These are phyloP conservation scores for Premnoplex brunnescens DNA, from an alignment of 2,797 vertebrate genomes.

Conservation along the genomic window DNA sequence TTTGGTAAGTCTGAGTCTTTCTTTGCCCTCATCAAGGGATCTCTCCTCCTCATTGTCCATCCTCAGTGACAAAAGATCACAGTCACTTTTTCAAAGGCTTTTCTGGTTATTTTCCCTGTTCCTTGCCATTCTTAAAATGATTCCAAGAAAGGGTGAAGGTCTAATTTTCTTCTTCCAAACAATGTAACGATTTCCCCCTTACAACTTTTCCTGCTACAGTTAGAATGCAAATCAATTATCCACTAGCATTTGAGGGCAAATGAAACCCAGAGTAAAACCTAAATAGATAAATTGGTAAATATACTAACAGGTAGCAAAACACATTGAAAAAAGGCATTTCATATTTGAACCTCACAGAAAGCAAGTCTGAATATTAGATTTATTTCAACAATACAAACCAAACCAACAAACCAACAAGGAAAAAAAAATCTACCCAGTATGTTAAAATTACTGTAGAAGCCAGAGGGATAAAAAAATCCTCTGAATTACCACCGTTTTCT, in stretches of 20 bases:
- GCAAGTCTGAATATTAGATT: background rate
- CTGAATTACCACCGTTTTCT: background rate
- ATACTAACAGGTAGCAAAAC: background rate
- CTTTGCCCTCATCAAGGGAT: background rate
- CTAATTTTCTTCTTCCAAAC: background rate
- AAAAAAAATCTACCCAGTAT: background rate
- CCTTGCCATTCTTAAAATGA: background rate
- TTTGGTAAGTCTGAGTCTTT: background rate
- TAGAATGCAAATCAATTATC: background rate
- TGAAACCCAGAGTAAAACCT: background rate
- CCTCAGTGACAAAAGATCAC: background rate
- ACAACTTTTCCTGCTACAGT: background rate
- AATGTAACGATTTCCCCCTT: background rate
- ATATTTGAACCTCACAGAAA: background rate
- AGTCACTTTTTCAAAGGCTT: background rate
- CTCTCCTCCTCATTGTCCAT: background rate
- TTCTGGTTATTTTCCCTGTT: background rate
- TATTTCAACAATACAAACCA: background rate
- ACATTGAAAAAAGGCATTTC: background rate
- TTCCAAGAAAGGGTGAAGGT: background rate
- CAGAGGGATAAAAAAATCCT: background rate
- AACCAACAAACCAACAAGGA: too few relatives aligned
- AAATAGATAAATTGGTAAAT: background rate
- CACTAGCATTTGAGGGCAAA: background rate
- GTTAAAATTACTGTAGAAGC: slow-evolving; percentile 12